Percentiles rank a stretch among this genome's conserved stretches.
Evolutionary conservation across 2,113 vertebrate genomes (phyloP).

Genomic region (Anoura caudifer): DNA sequence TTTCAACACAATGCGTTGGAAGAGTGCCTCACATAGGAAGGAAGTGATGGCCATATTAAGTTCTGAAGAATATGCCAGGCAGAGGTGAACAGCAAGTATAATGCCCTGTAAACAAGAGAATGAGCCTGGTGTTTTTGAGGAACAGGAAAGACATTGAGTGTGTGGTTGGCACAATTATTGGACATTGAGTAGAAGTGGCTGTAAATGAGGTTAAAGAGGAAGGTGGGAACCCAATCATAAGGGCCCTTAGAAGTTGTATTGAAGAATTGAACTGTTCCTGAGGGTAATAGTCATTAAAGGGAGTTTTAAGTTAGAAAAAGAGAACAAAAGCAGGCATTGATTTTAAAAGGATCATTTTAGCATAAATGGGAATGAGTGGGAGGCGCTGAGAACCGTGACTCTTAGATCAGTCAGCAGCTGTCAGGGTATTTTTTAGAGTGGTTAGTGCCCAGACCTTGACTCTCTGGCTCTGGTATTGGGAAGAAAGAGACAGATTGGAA

Average conservation of each 20-base stretch:
- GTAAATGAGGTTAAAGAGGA: not conserved
- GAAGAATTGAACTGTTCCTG: not conserved
- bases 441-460: not conserved
- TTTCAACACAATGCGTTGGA: not conserved
- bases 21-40: not conserved
- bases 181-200: not conserved
- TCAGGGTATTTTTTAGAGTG: not conserved
- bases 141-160: not conserved
- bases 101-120: not conserved
- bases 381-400: not conserved
- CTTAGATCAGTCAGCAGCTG: not conserved
- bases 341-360: not conserved
- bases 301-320: not conserved
- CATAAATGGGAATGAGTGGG: not conserved
- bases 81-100: not conserved
- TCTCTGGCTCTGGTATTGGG: not conserved
- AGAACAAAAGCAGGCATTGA: not conserved
- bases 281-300: not conserved
- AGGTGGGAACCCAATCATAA: not conserved
- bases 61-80: not conserved
- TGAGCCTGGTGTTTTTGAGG: not conserved
- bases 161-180: not conserved
- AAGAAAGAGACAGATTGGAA: slow-evolving; percentile 8
- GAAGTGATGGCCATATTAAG: not conserved
- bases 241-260: not conserved